These are phyloP conservation scores for Corvus hawaiiensis DNA, from an alignment of 2,113 vertebrate genomes.

Conservation along the genomic window DNA sequence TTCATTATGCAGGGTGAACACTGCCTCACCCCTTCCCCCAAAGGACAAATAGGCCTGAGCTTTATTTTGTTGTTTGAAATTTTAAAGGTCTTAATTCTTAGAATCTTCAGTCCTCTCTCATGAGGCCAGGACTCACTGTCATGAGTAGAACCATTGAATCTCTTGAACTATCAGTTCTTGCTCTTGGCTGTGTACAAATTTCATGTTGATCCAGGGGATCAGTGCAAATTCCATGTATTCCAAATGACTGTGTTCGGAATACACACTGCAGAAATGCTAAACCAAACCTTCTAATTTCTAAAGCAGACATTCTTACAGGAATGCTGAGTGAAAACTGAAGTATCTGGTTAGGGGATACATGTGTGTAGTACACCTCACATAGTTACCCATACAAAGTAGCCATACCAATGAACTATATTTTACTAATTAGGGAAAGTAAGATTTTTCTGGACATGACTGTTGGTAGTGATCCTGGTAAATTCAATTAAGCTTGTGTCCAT, in stretches of 20 bases:
- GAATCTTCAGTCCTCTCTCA: neutral
- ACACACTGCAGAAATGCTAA: neutral
- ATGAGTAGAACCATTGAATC: neutral
- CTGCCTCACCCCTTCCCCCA: neutral
- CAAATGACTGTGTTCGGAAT: neutral
- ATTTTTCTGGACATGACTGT: neutral
- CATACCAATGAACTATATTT: neutral
- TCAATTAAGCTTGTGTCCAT: neutral
- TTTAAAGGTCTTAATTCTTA: neutral
- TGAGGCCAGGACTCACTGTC: neutral
- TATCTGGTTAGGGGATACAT: neutral
- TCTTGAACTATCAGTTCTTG: neutral
- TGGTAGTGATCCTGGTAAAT: neutral
- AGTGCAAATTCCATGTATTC: neutral
- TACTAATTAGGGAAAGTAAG: neutral
- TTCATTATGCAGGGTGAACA: neutral
- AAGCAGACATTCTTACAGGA: neutral
- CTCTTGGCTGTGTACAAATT: neutral
- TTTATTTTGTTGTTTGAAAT: neutral
- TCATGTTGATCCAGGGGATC: neutral
- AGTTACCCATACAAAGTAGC: neutral
- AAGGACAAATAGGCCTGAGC: neutral
- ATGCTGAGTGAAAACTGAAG: neutral
- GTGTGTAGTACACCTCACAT: neutral
- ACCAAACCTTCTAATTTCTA: neutral